These are phyloP conservation scores for Argopecten irradians DNA, from an alignment of 1,140 invertebrate genomes.

Conservation along the genomic window DNA sequence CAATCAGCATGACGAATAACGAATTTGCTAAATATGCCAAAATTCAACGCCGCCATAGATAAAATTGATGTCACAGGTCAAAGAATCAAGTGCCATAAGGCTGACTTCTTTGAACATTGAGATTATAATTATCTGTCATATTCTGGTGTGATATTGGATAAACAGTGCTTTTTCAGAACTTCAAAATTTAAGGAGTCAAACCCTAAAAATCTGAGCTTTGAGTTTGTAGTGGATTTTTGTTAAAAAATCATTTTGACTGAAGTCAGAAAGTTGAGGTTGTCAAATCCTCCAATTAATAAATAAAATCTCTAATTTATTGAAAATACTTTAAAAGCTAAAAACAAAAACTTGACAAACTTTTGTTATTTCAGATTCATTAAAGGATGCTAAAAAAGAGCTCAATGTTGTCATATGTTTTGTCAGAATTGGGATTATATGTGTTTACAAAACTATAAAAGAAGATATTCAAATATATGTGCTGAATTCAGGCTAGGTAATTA, in stretches of 20 bases:
- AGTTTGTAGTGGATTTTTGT: neutral
- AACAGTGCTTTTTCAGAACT: no score
- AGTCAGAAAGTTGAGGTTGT: neutral
- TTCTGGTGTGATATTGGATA: no score
- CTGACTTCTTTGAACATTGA: neutral
- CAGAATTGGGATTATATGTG: conserved; percentile 55
- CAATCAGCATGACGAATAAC: conserved; percentile 63
- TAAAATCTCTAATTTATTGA: neutral
- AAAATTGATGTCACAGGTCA: conserved; percentile 58
- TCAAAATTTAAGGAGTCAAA: no score
- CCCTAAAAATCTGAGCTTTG: neutral
- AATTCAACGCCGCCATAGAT: conserved; percentile 64
- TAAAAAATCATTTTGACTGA: neutral
- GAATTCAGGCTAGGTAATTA: no score
- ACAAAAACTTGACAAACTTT: neutral
- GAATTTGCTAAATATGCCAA: conserved; percentile 67
- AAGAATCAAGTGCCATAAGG: conserved; percentile 59
- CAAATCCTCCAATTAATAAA: neutral
- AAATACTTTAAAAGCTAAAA: neutral
- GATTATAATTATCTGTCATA: no score
- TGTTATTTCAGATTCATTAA: conserved; percentile 51
- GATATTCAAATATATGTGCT: no score
- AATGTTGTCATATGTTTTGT: conserved; percentile 55
- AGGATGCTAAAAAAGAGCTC: conserved; percentile 56
- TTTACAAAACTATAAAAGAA: conserved; percentile 57